Evolutionary conservation across 2,113 vertebrate genomes (phyloP).

Genomic region (Nibea coibor): DNA sequence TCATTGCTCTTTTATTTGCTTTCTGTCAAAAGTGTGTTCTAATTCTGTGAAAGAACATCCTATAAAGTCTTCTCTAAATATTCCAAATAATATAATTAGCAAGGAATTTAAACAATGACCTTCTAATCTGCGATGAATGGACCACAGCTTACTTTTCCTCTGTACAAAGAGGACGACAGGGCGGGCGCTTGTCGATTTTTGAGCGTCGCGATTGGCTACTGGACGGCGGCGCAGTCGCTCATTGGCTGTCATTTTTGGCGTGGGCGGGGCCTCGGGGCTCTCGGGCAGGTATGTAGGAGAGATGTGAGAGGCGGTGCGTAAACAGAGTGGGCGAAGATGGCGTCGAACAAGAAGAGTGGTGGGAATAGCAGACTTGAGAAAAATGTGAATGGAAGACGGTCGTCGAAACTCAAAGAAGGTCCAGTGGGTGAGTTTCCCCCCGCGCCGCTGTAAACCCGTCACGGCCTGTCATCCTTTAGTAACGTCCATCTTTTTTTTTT

Average conservation of each 20-base stretch:
- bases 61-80: not conserved
- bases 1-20: not conserved
- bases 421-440: slow-evolving; percentile 77
- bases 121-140: not conserved
- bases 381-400: slow-evolving; percentile 78
- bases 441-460: not conserved
- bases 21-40: not conserved
- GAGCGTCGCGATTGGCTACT: slow-evolving; percentile 58
- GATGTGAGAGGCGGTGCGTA: slow-evolving; percentile 62
- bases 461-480: not conserved
- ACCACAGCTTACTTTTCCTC: not conserved
- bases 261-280: slow-evolving; percentile 50
- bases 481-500: not conserved
- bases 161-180: slow-evolving; percentile 2
- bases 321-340: slow-evolving; percentile 80
- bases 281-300: slow-evolving; percentile 67
- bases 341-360: slow-evolving; percentile 78
- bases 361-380: slow-evolving; percentile 75
- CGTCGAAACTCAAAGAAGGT: slow-evolving; percentile 78
- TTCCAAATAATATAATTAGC: not conserved
- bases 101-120: no score
- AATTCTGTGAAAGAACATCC: slow-evolving; percentile 9
- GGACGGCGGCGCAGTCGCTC: not conserved
- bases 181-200: not conserved
- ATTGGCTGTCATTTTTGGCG: slow-evolving; percentile 47